Evolutionary conservation across 2,797 vertebrate species (phyloP).

Genomic region (Mastacembelus armatus): DNA sequence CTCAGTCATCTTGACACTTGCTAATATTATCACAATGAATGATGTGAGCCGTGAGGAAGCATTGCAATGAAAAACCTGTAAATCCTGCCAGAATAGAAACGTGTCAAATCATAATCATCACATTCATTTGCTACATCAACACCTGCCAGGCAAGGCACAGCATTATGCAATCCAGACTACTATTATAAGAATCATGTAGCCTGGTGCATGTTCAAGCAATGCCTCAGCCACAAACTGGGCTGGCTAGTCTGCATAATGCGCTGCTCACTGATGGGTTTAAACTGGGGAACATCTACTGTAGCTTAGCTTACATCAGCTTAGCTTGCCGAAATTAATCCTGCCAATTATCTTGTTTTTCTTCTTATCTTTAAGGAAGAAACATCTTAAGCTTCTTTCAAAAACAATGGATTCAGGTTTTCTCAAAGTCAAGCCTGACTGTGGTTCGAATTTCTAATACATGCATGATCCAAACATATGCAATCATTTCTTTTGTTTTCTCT

Average conservation of each 20-base stretch:
- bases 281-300: slow-evolving; percentile 32
- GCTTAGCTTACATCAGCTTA: slow-evolving; percentile 39
- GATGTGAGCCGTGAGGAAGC: slow-evolving; percentile 46
- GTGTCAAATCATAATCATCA: slow-evolving; percentile 70
- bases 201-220: slow-evolving; percentile 56
- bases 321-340: slow-evolving; percentile 44
- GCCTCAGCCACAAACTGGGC: slow-evolving; percentile 53
- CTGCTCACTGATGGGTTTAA: slow-evolving; percentile 41
- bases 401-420: slow-evolving; percentile 50
- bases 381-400: slow-evolving; percentile 36
- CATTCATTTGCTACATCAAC: slow-evolving; percentile 59
- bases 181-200: slow-evolving; percentile 62
- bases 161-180: slow-evolving; percentile 59
- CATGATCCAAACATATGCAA: slow-evolving; percentile 5
- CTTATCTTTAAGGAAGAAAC: slow-evolving; percentile 35
- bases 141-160: slow-evolving; percentile 55
- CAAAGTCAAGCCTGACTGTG: slow-evolving; percentile 16
- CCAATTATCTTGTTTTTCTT: slow-evolving; percentile 48
- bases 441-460: slow-evolving; percentile 20
- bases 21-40: slow-evolving; percentile 49
- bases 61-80: slow-evolving; percentile 57
- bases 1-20: slow-evolving; percentile 36
- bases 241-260: slow-evolving; percentile 55
- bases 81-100: slow-evolving; percentile 59
- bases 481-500: slow-evolving; percentile 7